phyloP scores from a whole-genome alignment of 2,797 vertebrate species.

The Halcyon badia region DNA sequence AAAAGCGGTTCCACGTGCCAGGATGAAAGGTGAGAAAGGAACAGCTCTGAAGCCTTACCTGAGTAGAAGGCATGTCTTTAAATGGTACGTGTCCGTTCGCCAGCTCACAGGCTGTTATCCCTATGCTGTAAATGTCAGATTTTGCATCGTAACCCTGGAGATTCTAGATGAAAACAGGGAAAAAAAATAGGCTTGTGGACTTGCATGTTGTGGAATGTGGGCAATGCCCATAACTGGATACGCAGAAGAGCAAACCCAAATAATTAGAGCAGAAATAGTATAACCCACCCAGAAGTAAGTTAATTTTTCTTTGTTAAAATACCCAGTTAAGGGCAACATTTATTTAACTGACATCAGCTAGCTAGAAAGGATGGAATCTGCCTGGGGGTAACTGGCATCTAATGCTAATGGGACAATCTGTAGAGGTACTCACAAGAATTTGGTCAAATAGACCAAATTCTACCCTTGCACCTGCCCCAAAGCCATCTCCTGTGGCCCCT shows the following conservation, averaged over 20 bases:
- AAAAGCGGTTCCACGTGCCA: neutral
- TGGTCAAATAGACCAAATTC: neutral
- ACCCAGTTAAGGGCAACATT: neutral
- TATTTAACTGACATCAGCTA: neutral
- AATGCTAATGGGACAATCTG: neutral
- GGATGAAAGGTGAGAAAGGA: neutral
- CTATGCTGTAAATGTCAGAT: conserved; percentile 98
- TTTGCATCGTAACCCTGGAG: conserved; percentile 90
- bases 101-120: conserved; percentile 97
- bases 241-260: neutral
- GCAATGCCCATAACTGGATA: fast-evolving
- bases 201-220: neutral
- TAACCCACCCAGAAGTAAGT: neutral
- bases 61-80: conserved; percentile 98
- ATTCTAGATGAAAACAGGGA: conserved; percentile 81
- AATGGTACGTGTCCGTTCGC: conserved; percentile 98
- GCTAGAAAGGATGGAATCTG: neutral
- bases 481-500: neutral
- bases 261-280: neutral
- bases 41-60: conserved; percentile 79
- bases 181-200: neutral
- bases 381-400: neutral
- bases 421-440: neutral
- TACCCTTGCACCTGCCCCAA: neutral
- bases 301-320: neutral